Percentiles rank a stretch among this genome's conserved stretches.
phyloP scores from a whole-genome alignment of 2,888 invertebrate genomes.

The Prosapia bicincta region DNA sequence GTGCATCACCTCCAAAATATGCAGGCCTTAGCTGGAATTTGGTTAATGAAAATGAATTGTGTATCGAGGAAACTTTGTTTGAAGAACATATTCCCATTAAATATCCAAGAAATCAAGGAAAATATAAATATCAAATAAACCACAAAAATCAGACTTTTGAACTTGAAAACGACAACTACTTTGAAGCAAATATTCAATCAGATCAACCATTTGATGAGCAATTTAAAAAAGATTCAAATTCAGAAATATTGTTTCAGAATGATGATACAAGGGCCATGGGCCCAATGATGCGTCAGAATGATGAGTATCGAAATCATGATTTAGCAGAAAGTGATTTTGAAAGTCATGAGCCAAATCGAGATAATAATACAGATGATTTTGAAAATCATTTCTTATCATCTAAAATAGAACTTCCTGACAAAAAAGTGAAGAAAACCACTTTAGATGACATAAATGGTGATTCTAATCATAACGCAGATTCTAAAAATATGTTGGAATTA shows the following conservation, averaged over 20 bases:
- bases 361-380: not conserved
- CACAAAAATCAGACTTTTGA: not conserved
- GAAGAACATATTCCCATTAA: not conserved
- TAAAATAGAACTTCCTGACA: not conserved
- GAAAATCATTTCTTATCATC: not conserved
- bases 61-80: conserved; percentile 18
- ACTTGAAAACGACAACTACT: conserved; percentile 12
- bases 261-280: conserved; percentile 18
- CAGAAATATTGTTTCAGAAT: conserved; percentile 17
- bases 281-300: conserved; percentile 20
- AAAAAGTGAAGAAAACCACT: not conserved
- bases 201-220: conserved; percentile 17
- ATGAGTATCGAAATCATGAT: not conserved
- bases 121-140: not conserved
- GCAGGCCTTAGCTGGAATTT: conserved; percentile 32
- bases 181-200: conserved; percentile 14
- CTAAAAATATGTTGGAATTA: not conserved
- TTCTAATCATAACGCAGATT: not conserved
- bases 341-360: not conserved
- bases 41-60: conserved; percentile 36
- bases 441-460: not conserved
- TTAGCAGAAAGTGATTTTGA: not conserved
- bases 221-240: conserved; percentile 5
- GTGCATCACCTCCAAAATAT: conserved; percentile 32
- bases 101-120: not conserved